phyloP scores from a whole-genome alignment of 2,888 invertebrate genomes.

The Acronicta aceris region DNA sequence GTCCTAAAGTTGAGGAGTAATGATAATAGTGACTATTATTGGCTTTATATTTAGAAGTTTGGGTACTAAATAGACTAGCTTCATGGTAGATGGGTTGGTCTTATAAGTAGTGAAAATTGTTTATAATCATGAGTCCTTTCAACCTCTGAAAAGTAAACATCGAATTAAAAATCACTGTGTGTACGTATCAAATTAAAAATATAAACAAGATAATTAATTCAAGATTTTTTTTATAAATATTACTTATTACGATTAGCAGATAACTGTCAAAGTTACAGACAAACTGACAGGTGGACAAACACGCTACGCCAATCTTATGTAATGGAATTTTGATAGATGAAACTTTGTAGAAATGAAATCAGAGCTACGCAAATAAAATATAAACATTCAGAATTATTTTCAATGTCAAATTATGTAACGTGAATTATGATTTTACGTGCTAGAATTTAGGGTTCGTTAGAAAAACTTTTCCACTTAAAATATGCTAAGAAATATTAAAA shows the following conservation, averaged over 20 bases:
- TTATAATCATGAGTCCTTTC: too few species aligned
- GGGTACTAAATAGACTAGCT: constrained; percentile 14
- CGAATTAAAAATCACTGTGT: too few species aligned
- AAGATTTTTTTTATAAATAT: too few species aligned
- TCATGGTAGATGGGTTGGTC: neutral
- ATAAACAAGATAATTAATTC: too few species aligned
- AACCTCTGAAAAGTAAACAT: too few species aligned
- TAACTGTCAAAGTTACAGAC: constrained; percentile 55
- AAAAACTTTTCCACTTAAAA: neutral
- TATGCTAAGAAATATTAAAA: too few species aligned
- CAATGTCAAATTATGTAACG: constrained; percentile 32
- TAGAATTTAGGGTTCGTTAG: constrained; percentile 7
- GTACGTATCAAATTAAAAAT: too few species aligned
- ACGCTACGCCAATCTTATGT: constrained; percentile 62
- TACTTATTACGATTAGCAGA: constrained; percentile 42
- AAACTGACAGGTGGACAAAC: constrained; percentile 66
- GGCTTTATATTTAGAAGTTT: neutral
- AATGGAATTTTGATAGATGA: constrained; percentile 60
- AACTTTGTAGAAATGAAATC: constrained; percentile 35
- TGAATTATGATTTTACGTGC: constrained; percentile 10
- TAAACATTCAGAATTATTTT: constrained; percentile 35
- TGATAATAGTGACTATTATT: constrained; percentile 4
- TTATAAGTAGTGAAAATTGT: too few species aligned
- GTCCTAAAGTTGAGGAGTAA: neutral
- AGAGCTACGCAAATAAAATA: constrained; percentile 17